These are phyloP conservation scores for Drosophila multiciliata DNA, from an alignment of 2,888 invertebrate genomes.

Conservation along the genomic window DNA sequence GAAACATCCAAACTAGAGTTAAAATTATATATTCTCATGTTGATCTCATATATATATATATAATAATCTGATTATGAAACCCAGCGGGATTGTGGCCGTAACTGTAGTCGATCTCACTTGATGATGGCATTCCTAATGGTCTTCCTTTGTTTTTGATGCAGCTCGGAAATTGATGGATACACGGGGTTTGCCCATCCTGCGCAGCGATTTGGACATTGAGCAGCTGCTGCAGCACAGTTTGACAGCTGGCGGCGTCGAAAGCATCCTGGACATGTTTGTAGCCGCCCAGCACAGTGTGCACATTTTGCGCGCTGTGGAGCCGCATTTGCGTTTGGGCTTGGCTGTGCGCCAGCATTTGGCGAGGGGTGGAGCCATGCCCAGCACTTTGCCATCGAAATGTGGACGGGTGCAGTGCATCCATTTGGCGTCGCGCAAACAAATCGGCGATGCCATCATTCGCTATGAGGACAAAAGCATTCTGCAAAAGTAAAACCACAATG, in stretches of 20 bases:
- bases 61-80: too few relatives aligned
- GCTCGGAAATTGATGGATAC: slow-evolving; percentile 87
- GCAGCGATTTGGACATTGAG: slow-evolving; percentile 88
- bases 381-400: slow-evolving; percentile 52
- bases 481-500: slow-evolving; percentile 67
- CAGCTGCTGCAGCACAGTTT: slow-evolving; percentile 84
- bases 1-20: too few relatives aligned
- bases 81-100: too few relatives aligned
- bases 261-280: slow-evolving; percentile 90
- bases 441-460: slow-evolving; percentile 85
- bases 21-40: too few relatives aligned
- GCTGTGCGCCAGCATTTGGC: slow-evolving; percentile 84
- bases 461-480: slow-evolving; percentile 84
- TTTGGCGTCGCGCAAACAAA: slow-evolving; percentile 86
- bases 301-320: slow-evolving; percentile 92
- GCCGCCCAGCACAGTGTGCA: slow-evolving; percentile 88
- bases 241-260: slow-evolving; percentile 84
- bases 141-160: slow-evolving; percentile 63
- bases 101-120: not conserved
- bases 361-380: slow-evolving; percentile 58
- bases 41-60: too few relatives aligned
- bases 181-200: slow-evolving; percentile 87
- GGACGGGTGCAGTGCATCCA: slow-evolving; percentile 85
- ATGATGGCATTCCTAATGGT: not conserved
- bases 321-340: slow-evolving; percentile 87